Conservation (phyloP, 2,888 invertebrate genomes). For the Cryptus armator region DNA sequence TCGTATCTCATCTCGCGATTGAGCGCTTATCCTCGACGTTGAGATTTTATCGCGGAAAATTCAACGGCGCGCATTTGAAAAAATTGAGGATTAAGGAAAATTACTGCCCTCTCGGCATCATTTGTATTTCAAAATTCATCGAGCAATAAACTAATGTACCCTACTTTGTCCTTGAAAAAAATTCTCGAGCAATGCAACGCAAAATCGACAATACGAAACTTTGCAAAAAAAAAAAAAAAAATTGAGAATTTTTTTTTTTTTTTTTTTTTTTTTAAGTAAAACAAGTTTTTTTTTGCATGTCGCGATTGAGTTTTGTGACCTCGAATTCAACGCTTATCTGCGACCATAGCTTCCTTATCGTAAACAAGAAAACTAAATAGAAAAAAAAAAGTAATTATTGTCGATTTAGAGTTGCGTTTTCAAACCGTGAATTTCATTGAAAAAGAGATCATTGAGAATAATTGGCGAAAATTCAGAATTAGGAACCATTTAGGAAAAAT, state of each 20-base stretch:
- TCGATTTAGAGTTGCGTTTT: background rate
- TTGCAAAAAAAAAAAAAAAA: background rate
- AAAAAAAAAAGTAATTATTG: background rate
- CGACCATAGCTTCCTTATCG: background rate
- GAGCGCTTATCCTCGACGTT: conserved; percentile 26
- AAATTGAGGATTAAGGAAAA: conserved; percentile 34
- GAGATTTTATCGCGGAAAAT: conserved; percentile 32
- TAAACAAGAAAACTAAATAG: background rate
- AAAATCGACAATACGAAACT: background rate
- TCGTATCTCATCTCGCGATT: conserved; percentile 43
- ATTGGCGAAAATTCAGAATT: conserved; percentile 46
- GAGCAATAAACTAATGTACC: conserved; percentile 32
- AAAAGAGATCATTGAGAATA: conserved; percentile 51
- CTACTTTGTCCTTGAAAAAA: conserved; percentile 37
- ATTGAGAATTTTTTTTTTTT: background rate
- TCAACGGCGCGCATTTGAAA: conserved; percentile 1
- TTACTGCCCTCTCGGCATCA: conserved; percentile 35
- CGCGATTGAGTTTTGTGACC: background rate
- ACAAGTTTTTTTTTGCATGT: background rate
- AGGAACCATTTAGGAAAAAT: conserved; percentile 63
- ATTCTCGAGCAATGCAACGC: background rate
- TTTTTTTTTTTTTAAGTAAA: background rate
- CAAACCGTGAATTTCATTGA: background rate
- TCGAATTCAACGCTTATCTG: too few relatives aligned
- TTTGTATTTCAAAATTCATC: conserved; percentile 41